Percentiles rank a stretch among this genome's conserved stretches.
Evolutionary conservation across 2,797 vertebrate species (phyloP).

Genomic region (Eleutherodactylus coqui): DNA sequence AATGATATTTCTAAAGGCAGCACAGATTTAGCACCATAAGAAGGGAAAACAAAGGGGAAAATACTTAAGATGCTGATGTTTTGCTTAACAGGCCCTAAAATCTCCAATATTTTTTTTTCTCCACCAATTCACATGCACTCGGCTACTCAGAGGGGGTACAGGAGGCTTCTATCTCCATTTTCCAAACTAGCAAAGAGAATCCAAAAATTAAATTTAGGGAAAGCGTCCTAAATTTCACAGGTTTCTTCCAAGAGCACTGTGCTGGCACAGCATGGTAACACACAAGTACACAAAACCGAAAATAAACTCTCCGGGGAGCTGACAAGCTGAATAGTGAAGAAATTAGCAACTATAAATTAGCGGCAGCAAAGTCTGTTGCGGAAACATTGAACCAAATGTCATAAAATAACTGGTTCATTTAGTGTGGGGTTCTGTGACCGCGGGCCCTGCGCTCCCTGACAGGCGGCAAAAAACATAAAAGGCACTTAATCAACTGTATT

Average conservation of each 20-base stretch:
- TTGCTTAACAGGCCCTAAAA: no score
- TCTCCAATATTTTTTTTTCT: background rate
- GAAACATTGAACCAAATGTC: slow-evolving; percentile 28
- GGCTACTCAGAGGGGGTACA: background rate
- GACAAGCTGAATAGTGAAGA: slow-evolving; percentile 48
- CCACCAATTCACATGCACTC: background rate
- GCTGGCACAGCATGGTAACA: slow-evolving; percentile 39
- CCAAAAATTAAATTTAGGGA: slow-evolving; percentile 5
- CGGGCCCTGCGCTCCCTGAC: background rate
- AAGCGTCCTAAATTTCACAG: background rate
- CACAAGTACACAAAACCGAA: slow-evolving; percentile 33
- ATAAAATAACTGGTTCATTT: background rate
- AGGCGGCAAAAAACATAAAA: background rate
- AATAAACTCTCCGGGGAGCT: slow-evolving; percentile 46
- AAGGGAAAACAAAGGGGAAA: no score
- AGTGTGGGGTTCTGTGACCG: background rate
- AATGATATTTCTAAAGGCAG: no score
- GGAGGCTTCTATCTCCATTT: background rate
- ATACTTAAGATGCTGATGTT: background rate
- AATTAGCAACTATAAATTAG: slow-evolving; percentile 51
- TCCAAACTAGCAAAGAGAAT: slow-evolving; percentile 4
- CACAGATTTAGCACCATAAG: no score
- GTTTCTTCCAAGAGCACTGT: background rate
- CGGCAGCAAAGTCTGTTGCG: slow-evolving; percentile 25
- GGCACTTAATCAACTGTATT: background rate